Percentiles rank a stretch among this genome's conserved stretches.
Conservation (phyloP, 2,888 invertebrate species). For the Merodon equestris region DNA sequence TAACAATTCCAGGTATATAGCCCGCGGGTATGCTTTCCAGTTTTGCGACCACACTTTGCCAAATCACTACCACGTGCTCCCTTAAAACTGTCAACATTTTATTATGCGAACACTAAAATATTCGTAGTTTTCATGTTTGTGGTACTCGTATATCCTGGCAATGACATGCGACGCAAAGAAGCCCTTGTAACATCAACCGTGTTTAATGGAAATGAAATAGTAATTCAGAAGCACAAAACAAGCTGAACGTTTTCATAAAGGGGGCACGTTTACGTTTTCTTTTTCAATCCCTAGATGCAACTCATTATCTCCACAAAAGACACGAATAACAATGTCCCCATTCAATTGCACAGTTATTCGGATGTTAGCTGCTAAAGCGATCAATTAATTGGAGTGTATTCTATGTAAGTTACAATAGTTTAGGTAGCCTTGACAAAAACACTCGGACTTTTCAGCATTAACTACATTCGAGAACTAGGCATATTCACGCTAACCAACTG, state of each 20-base stretch:
- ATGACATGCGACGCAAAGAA: neutral
- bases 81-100: slow-evolving; percentile 1
- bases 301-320: no score
- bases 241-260: no score
- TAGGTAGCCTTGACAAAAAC: slow-evolving; percentile 34
- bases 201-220: neutral
- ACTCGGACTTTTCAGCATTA: slow-evolving; percentile 18
- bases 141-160: neutral
- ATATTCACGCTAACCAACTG: no score
- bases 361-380: neutral
- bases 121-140: slow-evolving; percentile 25
- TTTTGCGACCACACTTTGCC: neutral
- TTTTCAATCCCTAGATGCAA: no score
- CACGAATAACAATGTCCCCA: neutral
- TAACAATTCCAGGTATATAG: slow-evolving; percentile 26
- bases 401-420: neutral
- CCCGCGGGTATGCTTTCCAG: neutral
- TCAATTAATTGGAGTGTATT: neutral
- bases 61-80: neutral
- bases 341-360: neutral
- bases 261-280: no score
- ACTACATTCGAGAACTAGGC: slow-evolving; percentile 7
- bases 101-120: slow-evolving; percentile 9
- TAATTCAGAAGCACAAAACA: no score
- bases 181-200: neutral